Evolutionary conservation across 2,797 vertebrate species (phyloP).

Genomic region (Hemitrygon akajei): DNA sequence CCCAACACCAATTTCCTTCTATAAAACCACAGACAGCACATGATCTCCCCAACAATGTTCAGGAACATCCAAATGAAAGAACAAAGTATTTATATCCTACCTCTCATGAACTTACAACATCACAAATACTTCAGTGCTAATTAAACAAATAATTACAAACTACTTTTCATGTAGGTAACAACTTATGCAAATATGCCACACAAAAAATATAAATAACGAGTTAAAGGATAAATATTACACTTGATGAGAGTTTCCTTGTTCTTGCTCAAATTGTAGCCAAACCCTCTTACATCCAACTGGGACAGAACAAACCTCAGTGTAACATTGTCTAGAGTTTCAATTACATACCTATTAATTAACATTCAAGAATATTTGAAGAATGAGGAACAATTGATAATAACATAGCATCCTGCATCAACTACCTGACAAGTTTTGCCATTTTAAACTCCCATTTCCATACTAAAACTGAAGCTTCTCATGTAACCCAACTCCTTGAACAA

Average conservation of each 20-base stretch:
- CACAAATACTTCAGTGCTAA: not conserved
- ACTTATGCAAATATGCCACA: not conserved
- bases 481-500: not conserved
- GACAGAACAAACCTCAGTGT: not conserved
- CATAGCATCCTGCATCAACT: not conserved
- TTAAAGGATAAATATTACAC: not conserved
- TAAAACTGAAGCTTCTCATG: constrained; percentile 2
- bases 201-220: not conserved
- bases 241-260: not conserved
- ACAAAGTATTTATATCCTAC: not conserved
- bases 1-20: no score
- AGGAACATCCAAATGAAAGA: not conserved
- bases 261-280: not conserved
- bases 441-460: not conserved
- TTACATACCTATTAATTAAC: not conserved
- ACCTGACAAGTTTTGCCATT: not conserved
- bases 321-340: not conserved
- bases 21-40: no score
- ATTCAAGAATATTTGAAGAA: not conserved
- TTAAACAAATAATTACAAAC: not conserved
- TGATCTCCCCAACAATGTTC: not conserved
- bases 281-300: not conserved
- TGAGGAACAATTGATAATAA: not conserved
- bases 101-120: no score
- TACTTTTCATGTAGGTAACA: not conserved